These are phyloP conservation scores for Apis laboriosa DNA, from an alignment of 1,140 invertebrate genomes.

Conservation along the genomic window DNA sequence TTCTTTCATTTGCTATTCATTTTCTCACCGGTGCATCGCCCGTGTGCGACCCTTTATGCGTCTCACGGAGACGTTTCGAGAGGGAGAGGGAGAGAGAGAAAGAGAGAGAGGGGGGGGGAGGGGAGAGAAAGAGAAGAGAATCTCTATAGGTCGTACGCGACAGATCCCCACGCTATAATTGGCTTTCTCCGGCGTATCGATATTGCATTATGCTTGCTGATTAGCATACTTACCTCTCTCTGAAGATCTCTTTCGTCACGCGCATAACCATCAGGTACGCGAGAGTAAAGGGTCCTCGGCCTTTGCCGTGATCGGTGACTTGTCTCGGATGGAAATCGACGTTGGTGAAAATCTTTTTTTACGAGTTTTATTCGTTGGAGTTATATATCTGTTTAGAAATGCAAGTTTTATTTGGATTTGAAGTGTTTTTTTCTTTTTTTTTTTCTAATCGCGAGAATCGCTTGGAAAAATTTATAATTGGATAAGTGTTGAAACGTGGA, in stretches of 20 bases:
- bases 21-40: constrained; percentile 40
- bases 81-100: neutral
- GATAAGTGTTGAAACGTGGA: no score
- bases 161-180: constrained; percentile 76
- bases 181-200: constrained; percentile 74
- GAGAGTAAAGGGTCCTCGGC: constrained; percentile 8
- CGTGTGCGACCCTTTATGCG: constrained; percentile 20
- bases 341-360: no score
- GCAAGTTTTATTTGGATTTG: no score
- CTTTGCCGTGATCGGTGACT: neutral
- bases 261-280: constrained; percentile 70
- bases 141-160: constrained; percentile 27
- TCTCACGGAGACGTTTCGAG: constrained; percentile 31
- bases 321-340: neutral
- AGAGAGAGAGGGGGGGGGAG: no score
- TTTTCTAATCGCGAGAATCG: no score
- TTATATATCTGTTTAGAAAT: no score
- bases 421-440: no score
- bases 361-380: no score
- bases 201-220: constrained; percentile 71
- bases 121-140: no score
- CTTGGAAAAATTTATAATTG: no score
- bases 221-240: constrained; percentile 75
- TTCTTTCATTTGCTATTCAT: constrained; percentile 47
- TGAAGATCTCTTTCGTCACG: constrained; percentile 79